Evolutionary conservation across 2,888 invertebrate genomes (phyloP).

Genomic region (Aricia artaxerxes): DNA sequence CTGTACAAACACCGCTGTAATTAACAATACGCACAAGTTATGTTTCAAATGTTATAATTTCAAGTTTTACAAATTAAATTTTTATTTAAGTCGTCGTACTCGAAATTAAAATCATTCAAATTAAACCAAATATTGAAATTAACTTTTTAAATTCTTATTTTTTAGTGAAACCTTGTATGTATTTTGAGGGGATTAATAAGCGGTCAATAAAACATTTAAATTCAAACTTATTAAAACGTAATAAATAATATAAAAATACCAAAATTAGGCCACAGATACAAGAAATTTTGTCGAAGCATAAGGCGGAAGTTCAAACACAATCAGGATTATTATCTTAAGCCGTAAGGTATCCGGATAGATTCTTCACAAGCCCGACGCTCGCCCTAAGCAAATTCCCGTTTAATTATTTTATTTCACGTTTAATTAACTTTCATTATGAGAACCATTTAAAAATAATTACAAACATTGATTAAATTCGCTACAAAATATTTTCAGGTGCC

Average conservation of each 20-base stretch:
- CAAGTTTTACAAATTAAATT: too few species aligned
- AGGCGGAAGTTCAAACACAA: background rate
- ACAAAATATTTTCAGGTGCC: constrained; percentile 1
- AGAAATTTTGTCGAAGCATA: background rate
- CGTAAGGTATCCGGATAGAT: background rate
- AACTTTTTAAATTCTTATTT: too few species aligned
- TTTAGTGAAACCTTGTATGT: too few species aligned
- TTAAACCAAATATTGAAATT: too few species aligned
- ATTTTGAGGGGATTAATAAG: too few species aligned
- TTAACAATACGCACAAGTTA: constrained; percentile 5
- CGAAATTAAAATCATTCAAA: too few species aligned
- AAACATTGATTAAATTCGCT: constrained; percentile 15
- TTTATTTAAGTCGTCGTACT: background rate
- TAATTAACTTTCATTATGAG: constrained; percentile 20
- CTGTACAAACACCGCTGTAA: constrained; percentile 4
- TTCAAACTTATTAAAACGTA: too few species aligned
- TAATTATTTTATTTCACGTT: constrained; percentile 16
- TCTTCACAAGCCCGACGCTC: background rate
- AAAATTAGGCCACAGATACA: too few species aligned
- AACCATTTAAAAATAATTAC: constrained; percentile 12
- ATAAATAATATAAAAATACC: background rate
- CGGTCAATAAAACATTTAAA: too few species aligned
- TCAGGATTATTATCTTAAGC: background rate
- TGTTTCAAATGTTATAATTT: background rate
- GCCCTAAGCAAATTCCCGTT: background rate